phyloP scores from a whole-genome alignment of 1,140 invertebrate genomes.

The Chymomyza costata region DNA sequence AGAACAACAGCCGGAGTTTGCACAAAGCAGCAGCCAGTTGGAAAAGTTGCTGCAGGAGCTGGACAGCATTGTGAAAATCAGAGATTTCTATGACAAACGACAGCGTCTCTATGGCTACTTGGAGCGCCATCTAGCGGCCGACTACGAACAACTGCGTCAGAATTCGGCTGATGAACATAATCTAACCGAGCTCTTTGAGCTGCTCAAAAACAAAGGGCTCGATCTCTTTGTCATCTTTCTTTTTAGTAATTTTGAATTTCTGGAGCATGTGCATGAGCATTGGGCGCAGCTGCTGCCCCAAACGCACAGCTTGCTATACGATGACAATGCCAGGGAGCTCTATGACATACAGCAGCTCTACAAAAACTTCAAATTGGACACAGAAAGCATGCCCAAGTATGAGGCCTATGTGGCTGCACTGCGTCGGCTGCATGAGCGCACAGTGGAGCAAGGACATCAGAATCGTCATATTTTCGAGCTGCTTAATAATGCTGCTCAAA shows the following conservation, averaged over 20 bases:
- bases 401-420: conserved; percentile 44
- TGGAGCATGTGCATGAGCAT: conserved; percentile 53
- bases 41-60: conserved; percentile 36
- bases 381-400: conserved; percentile 56
- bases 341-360: conserved; percentile 60
- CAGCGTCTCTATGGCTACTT: conserved; percentile 55
- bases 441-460: conserved; percentile 43
- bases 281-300: conserved; percentile 49
- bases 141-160: conserved; percentile 35
- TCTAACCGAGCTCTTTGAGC: conserved; percentile 38
- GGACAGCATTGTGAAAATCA: conserved; percentile 40
- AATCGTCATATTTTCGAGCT: conserved; percentile 61
- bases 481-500: conserved; percentile 54
- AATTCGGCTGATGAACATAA: conserved; percentile 26
- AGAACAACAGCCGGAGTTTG: conserved; percentile 34
- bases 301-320: conserved; percentile 30
- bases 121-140: conserved; percentile 33
- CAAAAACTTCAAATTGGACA: conserved; percentile 54
- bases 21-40: conserved; percentile 23
- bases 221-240: conserved; percentile 64
- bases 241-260: conserved; percentile 67
- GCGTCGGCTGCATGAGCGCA: conserved; percentile 36
- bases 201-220: conserved; percentile 51
- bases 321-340: conserved; percentile 34
- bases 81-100: conserved; percentile 62